Percentiles rank a stretch among this genome's conserved stretches.
Evolutionary conservation across 2,113 vertebrate species (phyloP).

Genomic region (Hippopotamus amphibius): DNA sequence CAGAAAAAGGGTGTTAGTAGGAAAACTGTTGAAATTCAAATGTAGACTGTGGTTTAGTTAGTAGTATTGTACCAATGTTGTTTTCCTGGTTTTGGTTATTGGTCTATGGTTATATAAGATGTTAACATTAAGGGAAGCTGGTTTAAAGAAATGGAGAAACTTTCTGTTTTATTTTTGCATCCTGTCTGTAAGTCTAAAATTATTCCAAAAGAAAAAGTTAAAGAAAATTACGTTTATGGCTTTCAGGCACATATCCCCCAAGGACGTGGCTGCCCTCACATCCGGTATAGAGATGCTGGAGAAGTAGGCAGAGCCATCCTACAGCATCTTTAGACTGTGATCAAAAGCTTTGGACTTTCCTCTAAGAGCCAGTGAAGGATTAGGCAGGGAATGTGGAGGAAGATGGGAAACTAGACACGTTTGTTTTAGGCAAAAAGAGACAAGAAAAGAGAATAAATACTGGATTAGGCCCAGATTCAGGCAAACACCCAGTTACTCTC

Average conservation of each 20-base stretch:
- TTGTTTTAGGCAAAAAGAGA: slow-evolving; percentile 78
- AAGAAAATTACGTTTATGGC: slow-evolving; percentile 14
- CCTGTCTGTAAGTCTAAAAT: slow-evolving; percentile 45
- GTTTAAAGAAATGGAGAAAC: slow-evolving; percentile 12
- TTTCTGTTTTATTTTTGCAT: slow-evolving; percentile 52
- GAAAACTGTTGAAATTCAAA: slow-evolving; percentile 30
- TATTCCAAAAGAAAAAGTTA: slow-evolving; percentile 12
- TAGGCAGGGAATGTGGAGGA: slow-evolving; percentile 49
- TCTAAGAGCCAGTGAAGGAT: slow-evolving; percentile 57
- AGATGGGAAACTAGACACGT: slow-evolving; percentile 73
- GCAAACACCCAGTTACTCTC: slow-evolving; percentile 80
- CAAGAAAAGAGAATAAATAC: slow-evolving; percentile 79
- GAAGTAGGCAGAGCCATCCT: neutral
- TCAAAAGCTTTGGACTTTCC: slow-evolving; percentile 33
- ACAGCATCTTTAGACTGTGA: neutral
- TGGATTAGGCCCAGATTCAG: slow-evolving; percentile 68
- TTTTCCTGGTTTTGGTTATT: slow-evolving; percentile 45
- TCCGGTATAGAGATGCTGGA: neutral
- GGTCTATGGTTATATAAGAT: slow-evolving; percentile 3
- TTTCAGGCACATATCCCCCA: neutral
- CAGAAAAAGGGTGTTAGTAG: neutral
- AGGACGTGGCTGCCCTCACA: neutral
- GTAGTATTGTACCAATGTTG: neutral
- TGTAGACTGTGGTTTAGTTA: neutral
- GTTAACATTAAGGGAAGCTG: neutral